Percentiles rank a stretch among this genome's conserved stretches.
phyloP scores from a whole-genome alignment of 2,888 invertebrate species.

The Caenorhabditis becei region DNA sequence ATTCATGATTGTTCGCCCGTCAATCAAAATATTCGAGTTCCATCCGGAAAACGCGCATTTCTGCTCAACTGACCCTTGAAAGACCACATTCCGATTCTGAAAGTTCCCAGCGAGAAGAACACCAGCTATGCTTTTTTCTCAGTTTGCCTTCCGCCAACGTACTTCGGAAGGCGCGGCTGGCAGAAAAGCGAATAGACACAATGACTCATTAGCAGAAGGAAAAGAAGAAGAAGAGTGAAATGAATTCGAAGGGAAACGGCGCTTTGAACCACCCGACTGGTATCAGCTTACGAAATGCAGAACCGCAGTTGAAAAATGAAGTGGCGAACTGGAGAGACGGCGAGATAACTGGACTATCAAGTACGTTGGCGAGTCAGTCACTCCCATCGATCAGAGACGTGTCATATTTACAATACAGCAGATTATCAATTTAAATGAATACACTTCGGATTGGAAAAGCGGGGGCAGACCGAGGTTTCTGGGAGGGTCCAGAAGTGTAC shows the following conservation, averaged over 20 bases:
- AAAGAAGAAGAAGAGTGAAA: not conserved
- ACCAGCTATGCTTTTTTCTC: not conserved
- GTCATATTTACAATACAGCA: conserved; percentile 47
- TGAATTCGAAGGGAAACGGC: conserved; percentile 1
- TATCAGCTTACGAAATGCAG: conserved; percentile 34
- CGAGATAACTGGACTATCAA: conserved; percentile 50
- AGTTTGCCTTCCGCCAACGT: not conserved
- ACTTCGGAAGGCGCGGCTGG: not conserved
- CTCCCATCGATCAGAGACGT: conserved; percentile 42
- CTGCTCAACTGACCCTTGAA: conserved; percentile 25
- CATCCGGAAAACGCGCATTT: not conserved
- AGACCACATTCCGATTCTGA: conserved; percentile 13
- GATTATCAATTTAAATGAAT: conserved; percentile 8
- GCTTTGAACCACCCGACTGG: conserved; percentile 21
- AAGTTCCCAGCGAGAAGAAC: conserved; percentile 6
- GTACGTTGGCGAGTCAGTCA: conserved; percentile 13
- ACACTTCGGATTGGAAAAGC: conserved; percentile 1
- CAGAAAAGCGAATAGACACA: not conserved
- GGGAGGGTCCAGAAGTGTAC: conserved; percentile 6
- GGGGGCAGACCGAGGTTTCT: too few relatives aligned
- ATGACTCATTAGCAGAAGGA: conserved; percentile 6
- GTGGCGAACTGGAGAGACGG: not conserved
- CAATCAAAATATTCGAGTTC: not conserved
- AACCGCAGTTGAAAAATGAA: conserved; percentile 34
- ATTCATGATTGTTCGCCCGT: too few relatives aligned